Percentiles rank a stretch among this genome's conserved stretches.
Evolutionary conservation across 2,113 vertebrate genomes (phyloP).

Genomic region (Fregetta grallaria): DNA sequence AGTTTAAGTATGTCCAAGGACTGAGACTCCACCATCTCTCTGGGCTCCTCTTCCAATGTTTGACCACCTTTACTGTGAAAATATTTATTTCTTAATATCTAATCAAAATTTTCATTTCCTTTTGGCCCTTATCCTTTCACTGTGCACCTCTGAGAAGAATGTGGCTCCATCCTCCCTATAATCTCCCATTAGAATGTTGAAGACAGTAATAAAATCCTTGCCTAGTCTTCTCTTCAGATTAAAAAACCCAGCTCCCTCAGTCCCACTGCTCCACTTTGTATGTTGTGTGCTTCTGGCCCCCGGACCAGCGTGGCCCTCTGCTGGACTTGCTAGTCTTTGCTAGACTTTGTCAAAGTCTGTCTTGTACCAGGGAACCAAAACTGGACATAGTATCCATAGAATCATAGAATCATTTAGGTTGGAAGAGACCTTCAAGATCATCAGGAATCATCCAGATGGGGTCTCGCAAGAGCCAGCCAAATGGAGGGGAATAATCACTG

Average conservation of each 20-base stretch:
- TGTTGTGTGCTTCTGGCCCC: not conserved
- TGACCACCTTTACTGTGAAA: not conserved
- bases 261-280: not conserved
- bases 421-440: no score
- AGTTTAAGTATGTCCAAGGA: not conserved
- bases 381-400: not conserved
- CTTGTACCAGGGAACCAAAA: not conserved
- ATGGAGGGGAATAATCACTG: not conserved
- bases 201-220: not conserved
- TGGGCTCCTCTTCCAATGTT: not conserved
- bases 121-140: not conserved
- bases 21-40: not conserved
- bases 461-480: not conserved
- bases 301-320: fast-evolving
- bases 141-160: not conserved
- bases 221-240: not conserved
- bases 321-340: not conserved
- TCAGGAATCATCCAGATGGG: no score
- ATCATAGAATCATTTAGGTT: no score
- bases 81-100: not conserved
- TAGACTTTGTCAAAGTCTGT: not conserved
- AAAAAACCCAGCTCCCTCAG: not conserved
- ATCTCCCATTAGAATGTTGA: not conserved
- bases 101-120: not conserved
- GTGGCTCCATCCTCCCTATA: not conserved